Conservation (phyloP, 2,113 vertebrate species). For the Suricata suricatta region DNA sequence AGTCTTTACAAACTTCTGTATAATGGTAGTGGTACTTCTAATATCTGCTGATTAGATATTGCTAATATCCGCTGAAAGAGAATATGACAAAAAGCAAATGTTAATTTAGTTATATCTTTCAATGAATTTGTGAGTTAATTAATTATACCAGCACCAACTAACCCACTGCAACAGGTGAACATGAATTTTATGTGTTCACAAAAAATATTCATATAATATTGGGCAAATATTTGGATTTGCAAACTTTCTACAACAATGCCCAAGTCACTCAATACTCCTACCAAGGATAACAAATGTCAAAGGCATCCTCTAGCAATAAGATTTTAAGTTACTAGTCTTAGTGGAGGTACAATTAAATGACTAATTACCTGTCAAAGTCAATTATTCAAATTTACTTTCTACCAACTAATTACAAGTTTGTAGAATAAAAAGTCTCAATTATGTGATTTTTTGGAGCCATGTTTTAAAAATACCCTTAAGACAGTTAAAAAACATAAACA, state of each 20-base stretch:
- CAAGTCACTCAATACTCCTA: not conserved
- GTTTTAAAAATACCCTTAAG: not conserved
- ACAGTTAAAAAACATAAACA: not conserved
- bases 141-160: not conserved
- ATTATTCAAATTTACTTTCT: slow-evolving; percentile 1
- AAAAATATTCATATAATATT: not conserved
- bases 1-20: not conserved
- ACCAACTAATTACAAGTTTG: not conserved
- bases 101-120: not conserved
- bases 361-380: not conserved
- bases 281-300: not conserved
- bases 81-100: not conserved
- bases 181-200: not conserved
- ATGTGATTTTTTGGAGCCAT: slow-evolving; percentile 3
- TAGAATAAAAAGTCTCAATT: not conserved
- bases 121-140: not conserved
- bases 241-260: not conserved
- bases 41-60: not conserved
- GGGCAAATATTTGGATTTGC: not conserved
- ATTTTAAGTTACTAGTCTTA: not conserved
- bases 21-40: not conserved
- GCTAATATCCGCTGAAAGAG: not conserved
- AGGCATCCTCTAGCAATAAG: not conserved
- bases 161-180: not conserved
- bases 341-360: not conserved